Conservation (phyloP, 2,888 invertebrate species). For the Eupithecia pulchellata region DNA sequence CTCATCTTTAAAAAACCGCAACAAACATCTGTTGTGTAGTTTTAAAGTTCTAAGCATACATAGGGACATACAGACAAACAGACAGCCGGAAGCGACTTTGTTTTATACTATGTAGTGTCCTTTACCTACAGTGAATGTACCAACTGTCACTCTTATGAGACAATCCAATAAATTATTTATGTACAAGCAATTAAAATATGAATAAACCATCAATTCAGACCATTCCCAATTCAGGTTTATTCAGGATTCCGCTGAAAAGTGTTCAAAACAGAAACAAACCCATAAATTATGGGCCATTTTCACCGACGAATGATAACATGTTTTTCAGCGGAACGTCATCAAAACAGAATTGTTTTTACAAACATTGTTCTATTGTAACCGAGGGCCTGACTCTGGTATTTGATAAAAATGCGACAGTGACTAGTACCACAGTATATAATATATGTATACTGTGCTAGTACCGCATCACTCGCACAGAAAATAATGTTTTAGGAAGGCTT, state of each 20-base stretch:
- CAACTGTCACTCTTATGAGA: background rate
- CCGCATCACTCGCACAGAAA: background rate
- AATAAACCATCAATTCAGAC: background rate
- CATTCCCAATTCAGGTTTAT: background rate
- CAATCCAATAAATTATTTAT: background rate
- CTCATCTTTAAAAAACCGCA: no score
- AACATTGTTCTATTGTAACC: background rate
- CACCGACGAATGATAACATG: background rate
- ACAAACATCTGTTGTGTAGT: no score
- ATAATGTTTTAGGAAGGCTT: background rate
- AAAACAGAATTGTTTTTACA: background rate
- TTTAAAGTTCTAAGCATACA: no score
- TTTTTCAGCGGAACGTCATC: background rate
- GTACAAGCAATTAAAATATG: background rate
- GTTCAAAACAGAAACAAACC: background rate
- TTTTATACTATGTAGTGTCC: background rate
- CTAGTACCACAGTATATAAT: no score
- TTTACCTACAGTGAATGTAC: background rate
- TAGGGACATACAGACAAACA: no score
- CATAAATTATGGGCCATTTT: background rate
- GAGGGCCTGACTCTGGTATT: background rate
- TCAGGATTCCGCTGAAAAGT: background rate
- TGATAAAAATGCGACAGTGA: background rate
- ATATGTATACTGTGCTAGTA: no score
- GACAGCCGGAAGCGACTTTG: no score